Evolutionary conservation across 2,797 vertebrate species (phyloP).

Genomic region (Molossus alvarezi): DNA sequence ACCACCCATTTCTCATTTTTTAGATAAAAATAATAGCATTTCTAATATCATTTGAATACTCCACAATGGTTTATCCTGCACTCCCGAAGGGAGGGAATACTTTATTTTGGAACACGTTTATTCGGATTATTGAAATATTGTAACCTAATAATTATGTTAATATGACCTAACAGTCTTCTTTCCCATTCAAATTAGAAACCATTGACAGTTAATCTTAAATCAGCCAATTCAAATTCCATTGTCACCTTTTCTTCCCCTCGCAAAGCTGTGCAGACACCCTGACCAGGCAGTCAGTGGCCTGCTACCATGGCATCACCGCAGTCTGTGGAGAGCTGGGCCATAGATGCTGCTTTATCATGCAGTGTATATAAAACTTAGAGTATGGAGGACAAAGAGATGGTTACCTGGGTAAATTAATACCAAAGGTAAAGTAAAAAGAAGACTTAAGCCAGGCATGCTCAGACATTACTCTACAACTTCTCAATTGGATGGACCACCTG

Average conservation of each 20-base stretch:
- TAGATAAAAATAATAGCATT: background rate
- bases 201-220: background rate
- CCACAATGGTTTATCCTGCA: background rate
- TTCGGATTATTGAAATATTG: background rate
- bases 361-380: background rate
- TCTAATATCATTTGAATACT: background rate
- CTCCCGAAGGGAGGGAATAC: background rate
- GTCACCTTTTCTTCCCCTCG: background rate
- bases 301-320: background rate
- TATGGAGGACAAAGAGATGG: background rate
- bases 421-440: background rate
- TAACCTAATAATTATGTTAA: background rate
- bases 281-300: background rate
- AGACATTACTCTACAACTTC: background rate
- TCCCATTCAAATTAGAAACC: background rate
- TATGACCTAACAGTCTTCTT: background rate
- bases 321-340: background rate
- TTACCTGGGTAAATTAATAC: background rate
- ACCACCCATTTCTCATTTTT: background rate
- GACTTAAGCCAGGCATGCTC: rapidly evolving
- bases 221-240: background rate
- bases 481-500: background rate
- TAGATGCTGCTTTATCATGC: rapidly evolving
- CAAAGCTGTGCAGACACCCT: background rate
- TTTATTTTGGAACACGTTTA: background rate